Evolutionary conservation across 37 sponge, comb jelly and placozoan species (phyloP).

Genomic region (Haliclona indistincta): DNA sequence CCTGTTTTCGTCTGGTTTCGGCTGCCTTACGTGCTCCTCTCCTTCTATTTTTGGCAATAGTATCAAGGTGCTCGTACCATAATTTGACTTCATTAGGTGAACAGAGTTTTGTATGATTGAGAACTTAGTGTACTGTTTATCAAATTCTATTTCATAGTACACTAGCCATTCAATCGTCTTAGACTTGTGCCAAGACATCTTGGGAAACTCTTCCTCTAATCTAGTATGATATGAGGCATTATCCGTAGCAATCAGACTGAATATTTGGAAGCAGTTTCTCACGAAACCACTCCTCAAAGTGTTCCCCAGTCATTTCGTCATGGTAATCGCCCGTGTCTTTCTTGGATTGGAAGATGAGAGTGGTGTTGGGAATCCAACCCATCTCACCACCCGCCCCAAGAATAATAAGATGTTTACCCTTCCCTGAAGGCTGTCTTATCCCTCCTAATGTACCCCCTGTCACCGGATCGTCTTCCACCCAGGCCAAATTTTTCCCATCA

Average conservation of each 20-base stretch:
- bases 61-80: too few relatives aligned
- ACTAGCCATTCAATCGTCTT: too few relatives aligned
- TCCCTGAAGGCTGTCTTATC: constrained; percentile 3
- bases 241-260: constrained; percentile 18
- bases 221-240: constrained; percentile 12
- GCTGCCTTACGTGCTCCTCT: too few relatives aligned
- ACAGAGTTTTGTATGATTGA: too few relatives aligned
- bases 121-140: too few relatives aligned
- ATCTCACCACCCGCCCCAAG: constrained; percentile 16
- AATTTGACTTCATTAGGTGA: too few relatives aligned
- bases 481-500: constrained; percentile 7
- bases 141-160: too few relatives aligned
- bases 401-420: constrained; percentile 11
- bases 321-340: constrained; percentile 18
- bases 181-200: background rate
- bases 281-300: constrained; percentile 21
- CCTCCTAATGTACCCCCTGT: constrained; percentile 14
- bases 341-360: constrained; percentile 1
- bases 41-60: too few relatives aligned
- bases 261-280: constrained; percentile 5
- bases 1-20: too few relatives aligned
- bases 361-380: background rate
- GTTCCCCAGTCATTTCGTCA: constrained; percentile 12
- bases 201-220: background rate
- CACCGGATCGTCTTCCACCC: constrained; percentile 6